These are phyloP conservation scores for Octodonta nipae DNA, from an alignment of 2,888 invertebrate genomes.

Conservation along the genomic window DNA sequence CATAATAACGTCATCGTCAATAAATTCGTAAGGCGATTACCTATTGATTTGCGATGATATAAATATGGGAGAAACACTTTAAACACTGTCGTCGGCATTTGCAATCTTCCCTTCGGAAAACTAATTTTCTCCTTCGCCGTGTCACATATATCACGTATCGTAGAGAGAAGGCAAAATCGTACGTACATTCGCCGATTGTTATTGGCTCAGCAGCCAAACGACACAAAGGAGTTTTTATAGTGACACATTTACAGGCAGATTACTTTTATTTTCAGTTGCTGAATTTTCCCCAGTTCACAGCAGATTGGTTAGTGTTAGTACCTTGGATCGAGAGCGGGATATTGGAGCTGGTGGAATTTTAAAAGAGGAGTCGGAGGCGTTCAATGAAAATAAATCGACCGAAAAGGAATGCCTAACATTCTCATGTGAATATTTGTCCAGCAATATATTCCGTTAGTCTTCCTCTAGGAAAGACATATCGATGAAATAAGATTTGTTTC, in stretches of 20 bases:
- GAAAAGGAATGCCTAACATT: no score
- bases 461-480: no score
- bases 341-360: no score
- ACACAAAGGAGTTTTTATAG: constrained; percentile 39
- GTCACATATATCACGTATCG: constrained; percentile 38
- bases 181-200: constrained; percentile 30
- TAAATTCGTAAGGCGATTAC: no score
- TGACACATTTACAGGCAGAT: constrained; percentile 39
- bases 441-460: no score
- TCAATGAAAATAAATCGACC: no score
- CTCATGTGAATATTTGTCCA: no score
- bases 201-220: constrained; percentile 30
- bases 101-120: constrained; percentile 26
- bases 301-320: constrained; percentile 15
- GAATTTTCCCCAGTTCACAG: constrained; percentile 13
- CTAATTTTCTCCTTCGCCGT: constrained; percentile 34
- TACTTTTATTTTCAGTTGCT: constrained; percentile 35
- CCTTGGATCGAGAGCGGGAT: no score
- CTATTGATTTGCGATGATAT: constrained; percentile 1
- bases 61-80: background rate
- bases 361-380: no score
- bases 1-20: no score
- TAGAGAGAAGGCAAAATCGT: constrained; percentile 13
- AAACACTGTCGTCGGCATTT: constrained; percentile 16
- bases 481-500: no score